Evolutionary conservation across 1,140 invertebrate genomes (phyloP), one percentile per base, ranked within the genome.

Genomic region (Dinoponera quadriceps): DNA sequence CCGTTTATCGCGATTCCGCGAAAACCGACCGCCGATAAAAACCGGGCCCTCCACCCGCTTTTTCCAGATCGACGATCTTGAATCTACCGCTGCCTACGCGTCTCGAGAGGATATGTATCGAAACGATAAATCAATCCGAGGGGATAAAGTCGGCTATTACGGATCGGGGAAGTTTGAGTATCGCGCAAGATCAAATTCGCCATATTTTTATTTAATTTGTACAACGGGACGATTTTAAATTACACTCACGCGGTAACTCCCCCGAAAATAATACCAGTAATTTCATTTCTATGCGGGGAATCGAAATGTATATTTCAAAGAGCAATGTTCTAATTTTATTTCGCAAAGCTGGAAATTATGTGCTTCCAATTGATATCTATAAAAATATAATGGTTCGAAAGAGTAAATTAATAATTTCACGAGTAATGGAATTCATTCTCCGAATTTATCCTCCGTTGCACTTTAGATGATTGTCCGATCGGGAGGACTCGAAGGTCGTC

Each of bases 1-100:
- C 87, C 89, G 89, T 93, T 92, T 91, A 91, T 75, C 87, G 83
- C 86, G 87, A 92, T 93, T 88, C 86, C 65, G 63, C 82, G 85
- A 86, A 86, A 83, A 88, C 71, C 72, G 81, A 85, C 86, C 84
- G 83, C 57, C 22, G 22, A 83, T 88, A 89, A 84, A 86, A 87
- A 87, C 85, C 63, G 11, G 83, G 75, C 74, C 82, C 85, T 66
- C 85, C 54, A 85, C 85, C 85, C 74, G 85, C 69, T 88, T 85
- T 80, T 85, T 88, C 84, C 73, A 77, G 77, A 74, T 84, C 71
- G 38, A 49, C 54, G 48, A 44, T 29, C 75, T 44, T 65, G 38
- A 27, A 69, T 82, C 77, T 57, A 27, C 44, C 20, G 27, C 44
- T 13, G 16, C 66, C 51, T 59, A n/a, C 69, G 16, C 69, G 22